phyloP scores from a whole-genome alignment of 2,888 invertebrate genomes.

The Drosophila nr. perissopoda region DNA sequence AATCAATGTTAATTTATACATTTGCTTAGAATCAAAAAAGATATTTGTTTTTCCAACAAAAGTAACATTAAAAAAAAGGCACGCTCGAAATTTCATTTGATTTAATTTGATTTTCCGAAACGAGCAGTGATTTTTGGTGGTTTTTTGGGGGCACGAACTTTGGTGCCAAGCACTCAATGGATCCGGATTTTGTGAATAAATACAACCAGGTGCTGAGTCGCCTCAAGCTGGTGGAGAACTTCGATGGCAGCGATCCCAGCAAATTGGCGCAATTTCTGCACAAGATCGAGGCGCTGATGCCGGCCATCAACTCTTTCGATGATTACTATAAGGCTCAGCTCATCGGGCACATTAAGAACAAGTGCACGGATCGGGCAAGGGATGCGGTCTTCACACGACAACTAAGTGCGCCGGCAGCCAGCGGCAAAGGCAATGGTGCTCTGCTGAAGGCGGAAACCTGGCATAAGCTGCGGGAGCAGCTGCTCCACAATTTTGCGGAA shows the following conservation, averaged over 20 bases:
- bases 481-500: slow-evolving; percentile 68
- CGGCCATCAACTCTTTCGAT: slow-evolving; percentile 64
- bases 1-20: slow-evolving; percentile 80
- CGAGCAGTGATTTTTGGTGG: background rate
- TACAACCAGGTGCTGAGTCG: slow-evolving; percentile 70
- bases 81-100: slow-evolving; percentile 22
- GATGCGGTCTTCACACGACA: slow-evolving; percentile 70
- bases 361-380: slow-evolving; percentile 71
- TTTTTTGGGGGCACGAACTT: slow-evolving; percentile 4
- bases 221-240: slow-evolving; percentile 67
- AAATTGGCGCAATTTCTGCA: slow-evolving; percentile 68
- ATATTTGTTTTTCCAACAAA: slow-evolving; percentile 43
- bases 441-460: slow-evolving; percentile 60
- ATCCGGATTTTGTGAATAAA: slow-evolving; percentile 73
- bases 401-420: slow-evolving; percentile 64
- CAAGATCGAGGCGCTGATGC: slow-evolving; percentile 67
- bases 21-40: slow-evolving; percentile 71
- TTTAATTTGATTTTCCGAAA: slow-evolving; percentile 21
- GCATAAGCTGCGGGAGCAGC: slow-evolving; percentile 68
- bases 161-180: slow-evolving; percentile 35
- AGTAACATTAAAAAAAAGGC: slow-evolving; percentile 9
- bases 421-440: slow-evolving; percentile 27
- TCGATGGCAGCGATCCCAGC: slow-evolving; percentile 68
- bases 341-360: slow-evolving; percentile 68
- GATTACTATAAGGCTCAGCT: slow-evolving; percentile 69